A percentile compares a stretch with the other conserved stretches of the same genome.
Evolutionary conservation across 2,888 invertebrate genomes (phyloP).

Genomic region (Camptogramma bilineatum): DNA sequence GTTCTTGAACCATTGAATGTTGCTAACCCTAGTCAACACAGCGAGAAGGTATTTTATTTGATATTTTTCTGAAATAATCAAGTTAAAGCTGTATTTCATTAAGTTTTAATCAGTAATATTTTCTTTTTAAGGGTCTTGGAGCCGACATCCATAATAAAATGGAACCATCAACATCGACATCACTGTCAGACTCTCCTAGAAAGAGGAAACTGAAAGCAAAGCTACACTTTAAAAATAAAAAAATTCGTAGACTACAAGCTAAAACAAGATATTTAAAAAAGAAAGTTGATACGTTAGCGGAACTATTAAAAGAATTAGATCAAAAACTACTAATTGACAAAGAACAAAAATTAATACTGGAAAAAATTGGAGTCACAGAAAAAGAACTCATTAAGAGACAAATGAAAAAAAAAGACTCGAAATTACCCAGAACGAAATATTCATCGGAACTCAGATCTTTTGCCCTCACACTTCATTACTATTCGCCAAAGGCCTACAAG

Average conservation of each 20-base stretch:
- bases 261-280: neutral
- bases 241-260: neutral
- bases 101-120: no score
- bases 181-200: no score
- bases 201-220: no score
- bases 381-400: neutral
- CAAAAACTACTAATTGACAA: neutral
- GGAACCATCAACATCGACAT: no score
- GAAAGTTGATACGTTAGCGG: neutral
- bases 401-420: no score
- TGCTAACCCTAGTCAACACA: no score
- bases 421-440: neutral
- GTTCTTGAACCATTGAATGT: no score
- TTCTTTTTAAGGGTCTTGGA: no score
- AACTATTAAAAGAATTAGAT: neutral
- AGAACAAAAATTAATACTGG: neutral
- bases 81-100: no score
- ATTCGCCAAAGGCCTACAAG: neutral
- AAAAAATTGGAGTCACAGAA: neutral
- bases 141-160: no score
- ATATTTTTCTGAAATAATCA: no score
- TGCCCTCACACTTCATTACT: neutral
- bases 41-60: no score
- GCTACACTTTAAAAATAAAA: neutral
- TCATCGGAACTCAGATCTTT: neutral